A percentile compares a stretch with the other conserved stretches of the same genome.
Evolutionary conservation across 2,888 invertebrate species (phyloP).

Genomic region (Drepana falcataria): DNA sequence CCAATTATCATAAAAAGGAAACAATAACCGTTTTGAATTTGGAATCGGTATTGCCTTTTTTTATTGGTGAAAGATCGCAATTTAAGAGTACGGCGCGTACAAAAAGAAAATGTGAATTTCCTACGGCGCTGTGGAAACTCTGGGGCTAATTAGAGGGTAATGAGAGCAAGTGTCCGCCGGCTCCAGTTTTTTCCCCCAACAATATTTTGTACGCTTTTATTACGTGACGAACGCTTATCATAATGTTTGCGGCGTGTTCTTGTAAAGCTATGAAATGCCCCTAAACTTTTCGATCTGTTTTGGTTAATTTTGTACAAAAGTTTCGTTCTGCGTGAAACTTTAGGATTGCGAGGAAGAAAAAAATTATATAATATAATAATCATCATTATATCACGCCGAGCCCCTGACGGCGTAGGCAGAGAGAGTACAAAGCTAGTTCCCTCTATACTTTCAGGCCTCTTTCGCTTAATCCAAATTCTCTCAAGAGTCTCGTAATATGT

Average conservation of each 20-base stretch:
- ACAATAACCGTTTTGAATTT: constrained; percentile 76
- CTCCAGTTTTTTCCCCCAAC: constrained; percentile 42
- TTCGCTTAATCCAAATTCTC: too few relatives aligned
- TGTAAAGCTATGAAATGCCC: constrained; percentile 37
- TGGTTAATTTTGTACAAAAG: not conserved
- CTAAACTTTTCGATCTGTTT: constrained; percentile 42
- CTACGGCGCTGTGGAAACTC: constrained; percentile 40
- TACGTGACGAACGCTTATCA: constrained; percentile 49
- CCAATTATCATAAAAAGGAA: constrained; percentile 75
- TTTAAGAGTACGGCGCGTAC: constrained; percentile 55
- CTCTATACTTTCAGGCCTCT: too few relatives aligned
- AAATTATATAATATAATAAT: too few relatives aligned
- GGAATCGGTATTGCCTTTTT: constrained; percentile 63
- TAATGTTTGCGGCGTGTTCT: constrained; percentile 34
- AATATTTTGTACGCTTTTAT: constrained; percentile 55
- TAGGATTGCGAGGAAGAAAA: too few relatives aligned
- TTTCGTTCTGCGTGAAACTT: not conserved
- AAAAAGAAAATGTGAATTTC: constrained; percentile 72
- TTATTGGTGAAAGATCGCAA: constrained; percentile 70
- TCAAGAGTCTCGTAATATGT: too few relatives aligned
- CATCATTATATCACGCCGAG: too few relatives aligned
- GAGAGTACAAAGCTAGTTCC: too few relatives aligned
- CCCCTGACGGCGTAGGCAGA: too few relatives aligned
- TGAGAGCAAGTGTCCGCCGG: constrained; percentile 58
- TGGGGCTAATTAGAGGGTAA: constrained; percentile 68